Conservation (phyloP, 2,113 vertebrate species). For the Tragulus kanchil region DNA sequence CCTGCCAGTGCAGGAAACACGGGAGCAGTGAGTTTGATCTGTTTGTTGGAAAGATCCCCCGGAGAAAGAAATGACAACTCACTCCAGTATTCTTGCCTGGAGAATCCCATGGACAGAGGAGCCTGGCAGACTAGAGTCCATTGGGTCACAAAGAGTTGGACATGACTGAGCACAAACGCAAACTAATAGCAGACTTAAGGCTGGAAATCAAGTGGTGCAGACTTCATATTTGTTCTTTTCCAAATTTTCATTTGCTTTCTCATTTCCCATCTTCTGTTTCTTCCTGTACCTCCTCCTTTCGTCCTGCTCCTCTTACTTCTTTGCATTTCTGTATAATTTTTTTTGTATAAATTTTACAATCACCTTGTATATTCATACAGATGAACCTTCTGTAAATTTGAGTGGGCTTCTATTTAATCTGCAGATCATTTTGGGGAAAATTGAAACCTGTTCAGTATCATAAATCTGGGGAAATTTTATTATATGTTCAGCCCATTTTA, state of each 20-base stretch:
- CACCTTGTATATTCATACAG: background rate
- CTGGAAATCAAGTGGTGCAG: background rate
- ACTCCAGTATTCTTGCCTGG: background rate
- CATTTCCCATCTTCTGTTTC: too few species aligned
- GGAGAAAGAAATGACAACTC: background rate
- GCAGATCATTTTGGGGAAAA: background rate
- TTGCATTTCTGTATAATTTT: constrained; percentile 39
- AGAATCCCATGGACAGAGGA: background rate
- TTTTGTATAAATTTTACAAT: too few species aligned
- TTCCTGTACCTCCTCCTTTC: too few species aligned
- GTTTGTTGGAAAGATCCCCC: background rate
- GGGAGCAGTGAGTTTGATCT: background rate
- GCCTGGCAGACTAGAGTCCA: background rate
- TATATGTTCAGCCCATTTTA: too few species aligned
- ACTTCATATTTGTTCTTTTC: background rate
- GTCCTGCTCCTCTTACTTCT: background rate
- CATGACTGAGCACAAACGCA: too few species aligned
- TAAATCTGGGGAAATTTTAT: too few species aligned
- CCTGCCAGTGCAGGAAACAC: background rate
- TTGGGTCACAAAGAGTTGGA: background rate
- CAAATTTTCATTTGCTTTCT: too few species aligned
- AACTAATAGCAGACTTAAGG: too few species aligned
- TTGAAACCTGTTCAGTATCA: background rate
- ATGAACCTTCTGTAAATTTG: background rate
- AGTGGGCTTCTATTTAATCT: constrained; percentile 2